These are phyloP conservation scores for Caenorhabditis sp. DNA, from an alignment of 2,888 invertebrate genomes.

Conservation along the genomic window DNA sequence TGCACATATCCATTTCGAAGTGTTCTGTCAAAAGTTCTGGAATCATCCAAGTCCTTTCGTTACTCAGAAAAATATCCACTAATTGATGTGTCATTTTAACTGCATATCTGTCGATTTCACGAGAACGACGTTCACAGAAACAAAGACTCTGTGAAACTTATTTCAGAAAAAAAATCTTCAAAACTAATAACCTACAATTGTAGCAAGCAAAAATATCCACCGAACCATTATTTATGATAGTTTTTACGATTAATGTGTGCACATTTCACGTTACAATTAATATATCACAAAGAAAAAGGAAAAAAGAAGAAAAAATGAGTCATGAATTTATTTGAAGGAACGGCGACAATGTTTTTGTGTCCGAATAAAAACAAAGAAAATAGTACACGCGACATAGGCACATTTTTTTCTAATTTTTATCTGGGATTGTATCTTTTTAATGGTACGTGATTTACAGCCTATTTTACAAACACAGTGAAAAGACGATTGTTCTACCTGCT, in stretches of 20 bases:
- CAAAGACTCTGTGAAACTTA: background rate
- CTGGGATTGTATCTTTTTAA: no score
- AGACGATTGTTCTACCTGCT: no score
- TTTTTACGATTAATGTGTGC: background rate
- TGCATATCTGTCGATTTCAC: background rate
- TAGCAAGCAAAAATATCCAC: background rate
- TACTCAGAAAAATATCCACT: background rate
- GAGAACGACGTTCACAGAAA: background rate
- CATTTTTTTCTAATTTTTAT: no score
- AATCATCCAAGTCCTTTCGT: background rate
- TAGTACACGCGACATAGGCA: no score
- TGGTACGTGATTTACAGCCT: no score
- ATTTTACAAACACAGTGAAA: no score
- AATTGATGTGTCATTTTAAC: background rate
- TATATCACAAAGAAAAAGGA: no score
- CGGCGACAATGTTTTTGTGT: no score
- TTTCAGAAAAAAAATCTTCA: background rate
- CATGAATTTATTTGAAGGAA: no score
- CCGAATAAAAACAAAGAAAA: no score
- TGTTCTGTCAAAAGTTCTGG: background rate
- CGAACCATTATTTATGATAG: background rate
- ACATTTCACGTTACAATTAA: no score
- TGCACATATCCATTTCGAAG: background rate
- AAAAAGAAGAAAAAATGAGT: no score
- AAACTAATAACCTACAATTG: background rate